phyloP scores from a whole-genome alignment of 2,797 vertebrate species.

The Parambassis ranga region DNA sequence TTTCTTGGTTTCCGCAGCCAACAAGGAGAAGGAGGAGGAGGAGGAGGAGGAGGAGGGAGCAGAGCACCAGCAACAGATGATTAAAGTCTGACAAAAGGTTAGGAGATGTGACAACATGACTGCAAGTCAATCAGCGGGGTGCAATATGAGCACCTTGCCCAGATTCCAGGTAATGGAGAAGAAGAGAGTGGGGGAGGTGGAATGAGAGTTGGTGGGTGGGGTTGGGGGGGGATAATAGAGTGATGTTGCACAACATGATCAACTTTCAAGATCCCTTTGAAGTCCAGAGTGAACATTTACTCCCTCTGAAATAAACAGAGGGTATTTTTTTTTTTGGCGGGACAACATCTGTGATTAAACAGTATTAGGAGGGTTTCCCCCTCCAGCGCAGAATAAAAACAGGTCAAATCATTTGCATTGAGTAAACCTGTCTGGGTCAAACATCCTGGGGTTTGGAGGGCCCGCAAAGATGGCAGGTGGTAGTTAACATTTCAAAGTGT shows the following conservation, averaged over 20 bases:
- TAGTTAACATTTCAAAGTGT: slow-evolving; percentile 69
- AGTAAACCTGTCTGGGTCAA: slow-evolving; percentile 19
- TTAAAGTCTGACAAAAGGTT: slow-evolving; percentile 73
- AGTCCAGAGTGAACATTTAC: slow-evolving; percentile 37
- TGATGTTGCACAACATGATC: slow-evolving; percentile 57
- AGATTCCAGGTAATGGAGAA: slow-evolving; percentile 66
- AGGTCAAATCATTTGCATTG: slow-evolving; percentile 24
- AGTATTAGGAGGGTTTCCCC: slow-evolving; percentile 32
- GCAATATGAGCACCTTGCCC: slow-evolving; percentile 69
- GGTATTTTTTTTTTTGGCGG: slow-evolving; percentile 26
- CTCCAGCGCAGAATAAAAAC: slow-evolving; percentile 27
- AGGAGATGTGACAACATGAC: slow-evolving; percentile 69
- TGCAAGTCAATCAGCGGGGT: slow-evolving; percentile 75
- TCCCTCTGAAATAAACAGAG: not conserved
- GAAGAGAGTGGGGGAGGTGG: not conserved
- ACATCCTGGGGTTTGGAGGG: slow-evolving; percentile 15
- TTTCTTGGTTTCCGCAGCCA: slow-evolving; percentile 35
- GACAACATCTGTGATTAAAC: slow-evolving; percentile 57
- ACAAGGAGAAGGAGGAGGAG: not conserved
- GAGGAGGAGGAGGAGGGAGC: not conserved
- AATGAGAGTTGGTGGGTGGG: not conserved
- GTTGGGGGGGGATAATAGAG: slow-evolving; percentile 28
- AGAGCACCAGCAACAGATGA: slow-evolving; percentile 59
- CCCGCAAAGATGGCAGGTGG: slow-evolving; percentile 56
- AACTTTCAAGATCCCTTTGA: slow-evolving; percentile 66